Evolutionary conservation across 2,888 invertebrate genomes (phyloP).

Genomic region (Erebia ligea): DNA sequence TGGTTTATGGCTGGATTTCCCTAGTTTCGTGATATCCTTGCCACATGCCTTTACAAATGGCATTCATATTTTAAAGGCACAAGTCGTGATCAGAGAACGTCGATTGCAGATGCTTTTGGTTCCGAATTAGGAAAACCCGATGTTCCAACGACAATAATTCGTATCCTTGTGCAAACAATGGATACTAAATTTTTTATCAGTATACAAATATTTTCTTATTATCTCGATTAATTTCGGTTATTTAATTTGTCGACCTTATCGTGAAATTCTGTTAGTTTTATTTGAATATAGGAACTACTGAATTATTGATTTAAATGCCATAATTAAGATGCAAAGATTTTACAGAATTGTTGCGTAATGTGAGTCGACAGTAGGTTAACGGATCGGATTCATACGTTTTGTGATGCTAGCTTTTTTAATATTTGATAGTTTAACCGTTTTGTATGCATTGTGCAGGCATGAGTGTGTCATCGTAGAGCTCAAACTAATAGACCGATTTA

Average conservation of each 20-base stretch:
- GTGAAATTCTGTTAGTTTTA: neutral
- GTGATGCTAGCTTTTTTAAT: no score
- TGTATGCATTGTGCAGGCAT: no score
- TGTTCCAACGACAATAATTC: conserved; percentile 44
- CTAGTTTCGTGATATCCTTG: conserved; percentile 74
- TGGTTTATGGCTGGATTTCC: conserved; percentile 72
- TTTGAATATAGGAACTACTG: no score
- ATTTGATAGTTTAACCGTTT: no score
- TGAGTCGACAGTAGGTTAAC: no score
- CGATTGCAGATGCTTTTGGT: conserved; percentile 60
- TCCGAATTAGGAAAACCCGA: conserved; percentile 65
- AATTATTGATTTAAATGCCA: no score
- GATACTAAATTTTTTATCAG: conserved; percentile 20
- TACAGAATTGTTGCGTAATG: no score
- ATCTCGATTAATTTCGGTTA: neutral
- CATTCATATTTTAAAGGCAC: conserved; percentile 75
- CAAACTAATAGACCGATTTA: no score
- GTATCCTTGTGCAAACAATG: conserved; percentile 43
- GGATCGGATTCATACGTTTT: no score
- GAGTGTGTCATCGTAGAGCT: no score
- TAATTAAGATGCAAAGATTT: no score
- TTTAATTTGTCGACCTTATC: neutral
- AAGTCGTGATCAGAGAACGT: conserved; percentile 70
- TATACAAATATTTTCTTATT: neutral
- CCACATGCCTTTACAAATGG: conserved; percentile 64